Percentiles rank a stretch among this genome's conserved stretches.
Evolutionary conservation across 30 jellyfish, hydroid and myxozoan genomes (phyloP).

Genomic region (Aurelia aurita): DNA sequence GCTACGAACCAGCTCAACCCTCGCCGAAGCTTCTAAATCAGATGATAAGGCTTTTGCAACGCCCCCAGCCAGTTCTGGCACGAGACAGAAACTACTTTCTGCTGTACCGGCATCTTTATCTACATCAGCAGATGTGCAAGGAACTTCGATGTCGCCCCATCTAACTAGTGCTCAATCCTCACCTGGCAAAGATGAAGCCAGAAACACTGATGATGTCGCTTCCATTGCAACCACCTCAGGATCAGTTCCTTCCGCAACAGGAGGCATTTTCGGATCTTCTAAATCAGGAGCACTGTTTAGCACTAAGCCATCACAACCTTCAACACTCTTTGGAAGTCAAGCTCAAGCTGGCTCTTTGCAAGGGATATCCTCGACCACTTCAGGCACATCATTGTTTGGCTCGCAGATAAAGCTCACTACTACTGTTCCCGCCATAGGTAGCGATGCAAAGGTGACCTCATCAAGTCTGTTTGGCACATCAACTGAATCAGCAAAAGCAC

Average conservation of each 20-base stretch:
- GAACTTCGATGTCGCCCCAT: background rate
- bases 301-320: constrained; percentile 26
- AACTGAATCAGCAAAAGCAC: constrained; percentile 28
- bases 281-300: background rate
- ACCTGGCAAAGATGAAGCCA: background rate
- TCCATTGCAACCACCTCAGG: background rate
- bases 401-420: background rate
- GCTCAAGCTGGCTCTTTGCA: background rate
- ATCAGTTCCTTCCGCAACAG: background rate
- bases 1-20: background rate
- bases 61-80: background rate
- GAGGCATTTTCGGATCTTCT: background rate
- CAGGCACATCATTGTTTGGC: constrained; percentile 30
- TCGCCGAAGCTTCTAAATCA: background rate
- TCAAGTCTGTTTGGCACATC: constrained; percentile 43
- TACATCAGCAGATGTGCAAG: background rate
- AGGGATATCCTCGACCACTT: background rate
- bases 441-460: background rate
- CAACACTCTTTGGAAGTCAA: constrained; percentile 49
- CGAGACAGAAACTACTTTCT: background rate
- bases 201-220: background rate
- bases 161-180: background rate
- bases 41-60: background rate
- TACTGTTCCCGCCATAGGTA: background rate
- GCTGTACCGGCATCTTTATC: background rate